phyloP scores from a whole-genome alignment of 1,140 invertebrate species.

The Micrasema minimum region DNA sequence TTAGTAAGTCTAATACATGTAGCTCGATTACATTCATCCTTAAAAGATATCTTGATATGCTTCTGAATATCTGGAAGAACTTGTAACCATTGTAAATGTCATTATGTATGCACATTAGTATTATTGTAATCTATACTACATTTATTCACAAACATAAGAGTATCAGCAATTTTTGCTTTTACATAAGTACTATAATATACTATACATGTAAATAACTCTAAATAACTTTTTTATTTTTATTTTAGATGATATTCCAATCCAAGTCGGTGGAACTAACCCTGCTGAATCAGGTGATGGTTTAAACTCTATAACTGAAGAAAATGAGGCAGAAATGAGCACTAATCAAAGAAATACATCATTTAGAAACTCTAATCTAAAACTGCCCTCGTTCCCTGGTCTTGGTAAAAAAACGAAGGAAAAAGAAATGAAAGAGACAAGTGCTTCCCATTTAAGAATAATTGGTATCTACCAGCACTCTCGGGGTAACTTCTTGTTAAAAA shows the following conservation, averaged over 20 bases:
- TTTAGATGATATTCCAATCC: constrained; percentile 66
- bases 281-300: constrained; percentile 62
- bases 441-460: constrained; percentile 53
- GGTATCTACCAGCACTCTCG: constrained; percentile 31
- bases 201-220: no score
- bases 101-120: no score
- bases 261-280: constrained; percentile 60
- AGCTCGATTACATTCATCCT: no score
- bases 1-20: no score
- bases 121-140: no score
- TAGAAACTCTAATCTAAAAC: constrained; percentile 64
- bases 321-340: constrained; percentile 59
- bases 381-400: constrained; percentile 61
- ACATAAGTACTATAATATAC: no score
- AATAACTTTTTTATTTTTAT: no score
- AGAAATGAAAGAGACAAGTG: constrained; percentile 41
- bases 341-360: constrained; percentile 59
- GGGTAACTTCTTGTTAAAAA: constrained; percentile 59
- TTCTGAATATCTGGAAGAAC: no score
- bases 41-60: no score
- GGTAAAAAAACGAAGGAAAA: constrained; percentile 64
- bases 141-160: no score
- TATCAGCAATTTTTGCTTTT: no score
- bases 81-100: no score
- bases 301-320: constrained; percentile 64